phyloP scores from a whole-genome alignment of 2,888 invertebrate species.

The Arctia plantaginis region DNA sequence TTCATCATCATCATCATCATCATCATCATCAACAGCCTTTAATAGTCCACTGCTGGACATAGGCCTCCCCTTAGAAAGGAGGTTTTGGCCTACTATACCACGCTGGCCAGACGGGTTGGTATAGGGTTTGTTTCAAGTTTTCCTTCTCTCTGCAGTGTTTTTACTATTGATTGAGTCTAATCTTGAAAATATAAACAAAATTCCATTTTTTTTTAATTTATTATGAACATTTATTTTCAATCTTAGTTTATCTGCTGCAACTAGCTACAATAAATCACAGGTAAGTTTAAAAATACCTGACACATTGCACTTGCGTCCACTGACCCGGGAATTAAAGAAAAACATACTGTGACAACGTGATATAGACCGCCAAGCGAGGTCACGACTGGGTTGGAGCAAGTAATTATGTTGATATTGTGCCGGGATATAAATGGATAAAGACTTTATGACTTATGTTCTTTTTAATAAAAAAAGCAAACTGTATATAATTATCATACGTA shows the following conservation, averaged over 20 bases:
- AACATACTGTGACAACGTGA: constrained; percentile 9
- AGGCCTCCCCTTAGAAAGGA: no score
- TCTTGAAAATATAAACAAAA: no score
- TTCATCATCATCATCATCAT: no score
- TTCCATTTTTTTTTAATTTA: no score
- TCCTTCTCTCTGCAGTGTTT: no score
- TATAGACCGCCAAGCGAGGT: not conserved
- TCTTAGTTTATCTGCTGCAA: not conserved
- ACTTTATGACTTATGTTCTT: not conserved
- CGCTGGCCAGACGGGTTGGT: no score
- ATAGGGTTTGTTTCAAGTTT: no score
- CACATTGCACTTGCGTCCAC: not conserved
- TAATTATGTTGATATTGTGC: constrained; percentile 12
- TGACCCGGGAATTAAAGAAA: constrained; percentile 20
- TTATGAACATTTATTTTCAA: not conserved
- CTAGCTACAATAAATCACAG: constrained; percentile 4
- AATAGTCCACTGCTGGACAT: no score
- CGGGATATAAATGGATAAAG: constrained; percentile 6
- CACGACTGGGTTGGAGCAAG: not conserved
- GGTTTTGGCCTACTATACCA: no score
- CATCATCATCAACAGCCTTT: no score
- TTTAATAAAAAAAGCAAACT: not conserved
- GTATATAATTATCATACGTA: not conserved
- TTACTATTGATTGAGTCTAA: no score
- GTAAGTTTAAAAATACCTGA: constrained; percentile 1